phyloP scores from a whole-genome alignment of 2,888 invertebrate genomes.

The Cryptocheilus praepositus region DNA sequence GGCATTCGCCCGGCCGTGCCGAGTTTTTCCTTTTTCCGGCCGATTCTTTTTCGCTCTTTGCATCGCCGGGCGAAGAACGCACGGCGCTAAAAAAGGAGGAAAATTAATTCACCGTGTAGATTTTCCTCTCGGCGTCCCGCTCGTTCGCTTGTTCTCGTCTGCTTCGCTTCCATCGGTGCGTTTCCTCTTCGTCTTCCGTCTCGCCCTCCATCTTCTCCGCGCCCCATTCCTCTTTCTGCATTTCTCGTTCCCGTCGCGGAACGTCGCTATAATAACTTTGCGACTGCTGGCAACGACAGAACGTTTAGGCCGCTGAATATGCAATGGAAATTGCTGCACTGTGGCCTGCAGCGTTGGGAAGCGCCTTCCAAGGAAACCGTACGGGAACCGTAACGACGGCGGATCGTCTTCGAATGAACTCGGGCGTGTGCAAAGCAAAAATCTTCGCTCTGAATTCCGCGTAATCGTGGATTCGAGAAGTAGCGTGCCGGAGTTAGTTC shows the following conservation, averaged over 20 bases:
- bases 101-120: slow-evolving; percentile 48
- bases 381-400: no score
- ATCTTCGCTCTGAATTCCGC: background rate
- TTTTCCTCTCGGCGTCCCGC: slow-evolving; percentile 4
- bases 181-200: background rate
- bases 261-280: slow-evolving; percentile 61
- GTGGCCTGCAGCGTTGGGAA: slow-evolving; percentile 17
- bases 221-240: background rate
- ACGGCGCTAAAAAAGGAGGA: slow-evolving; percentile 39
- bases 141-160: background rate
- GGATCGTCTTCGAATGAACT: slow-evolving; percentile 8
- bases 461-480: background rate
- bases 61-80: background rate
- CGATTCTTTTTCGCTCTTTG: no score
- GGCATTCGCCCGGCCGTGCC: background rate
- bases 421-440: slow-evolving; percentile 29
- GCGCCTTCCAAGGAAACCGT: slow-evolving; percentile 8
- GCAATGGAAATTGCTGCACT: slow-evolving; percentile 59
- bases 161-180: slow-evolving; percentile 6
- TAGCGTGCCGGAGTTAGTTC: background rate
- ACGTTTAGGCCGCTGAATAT: slow-evolving; percentile 62
- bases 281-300: slow-evolving; percentile 62
- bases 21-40: no score
- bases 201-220: background rate
- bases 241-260: slow-evolving; percentile 41